Conservation (phyloP, 2,888 invertebrate genomes). For the Vesta saturnalis region DNA sequence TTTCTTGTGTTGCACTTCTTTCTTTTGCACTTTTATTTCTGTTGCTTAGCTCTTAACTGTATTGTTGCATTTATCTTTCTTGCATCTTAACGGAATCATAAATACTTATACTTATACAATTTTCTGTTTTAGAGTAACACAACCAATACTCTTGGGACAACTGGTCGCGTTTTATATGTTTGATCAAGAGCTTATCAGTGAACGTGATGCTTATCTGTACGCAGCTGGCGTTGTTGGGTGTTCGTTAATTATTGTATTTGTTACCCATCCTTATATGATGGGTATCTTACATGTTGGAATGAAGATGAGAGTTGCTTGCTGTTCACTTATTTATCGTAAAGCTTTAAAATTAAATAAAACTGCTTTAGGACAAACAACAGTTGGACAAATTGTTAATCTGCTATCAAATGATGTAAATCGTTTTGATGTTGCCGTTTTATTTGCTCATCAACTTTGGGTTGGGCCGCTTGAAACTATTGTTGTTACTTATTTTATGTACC, state of each 20-base stretch:
- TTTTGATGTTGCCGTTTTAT: constrained; percentile 84
- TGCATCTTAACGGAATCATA: neutral
- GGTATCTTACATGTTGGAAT: constrained; percentile 83
- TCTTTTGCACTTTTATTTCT: constrained; percentile 9
- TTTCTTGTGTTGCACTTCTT: constrained; percentile 5
- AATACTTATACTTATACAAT: constrained; percentile 8
- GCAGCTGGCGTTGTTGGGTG: constrained; percentile 81
- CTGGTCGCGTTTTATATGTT: constrained; percentile 71
- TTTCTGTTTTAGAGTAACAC: constrained; percentile 53
- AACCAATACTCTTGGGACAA: constrained; percentile 69
- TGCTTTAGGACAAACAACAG: constrained; percentile 79
- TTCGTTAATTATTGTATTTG: constrained; percentile 68
- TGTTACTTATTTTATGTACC: constrained; percentile 79
- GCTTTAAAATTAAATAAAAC: constrained; percentile 66
- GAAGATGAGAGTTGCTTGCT: constrained; percentile 85
- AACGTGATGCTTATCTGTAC: constrained; percentile 77
- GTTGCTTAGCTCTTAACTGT: neutral
- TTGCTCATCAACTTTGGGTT: constrained; percentile 84
- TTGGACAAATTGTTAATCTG: constrained; percentile 84
- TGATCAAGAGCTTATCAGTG: constrained; percentile 47
- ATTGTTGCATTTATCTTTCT: neutral
- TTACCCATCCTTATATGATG: constrained; percentile 82
- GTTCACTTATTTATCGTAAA: constrained; percentile 87
- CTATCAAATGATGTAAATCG: constrained; percentile 94
- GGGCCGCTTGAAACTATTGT: constrained; percentile 82